These are phyloP conservation scores for Platyrinchus mystaceus DNA, from an alignment of 2,797 vertebrate species.

Conservation along the genomic window DNA sequence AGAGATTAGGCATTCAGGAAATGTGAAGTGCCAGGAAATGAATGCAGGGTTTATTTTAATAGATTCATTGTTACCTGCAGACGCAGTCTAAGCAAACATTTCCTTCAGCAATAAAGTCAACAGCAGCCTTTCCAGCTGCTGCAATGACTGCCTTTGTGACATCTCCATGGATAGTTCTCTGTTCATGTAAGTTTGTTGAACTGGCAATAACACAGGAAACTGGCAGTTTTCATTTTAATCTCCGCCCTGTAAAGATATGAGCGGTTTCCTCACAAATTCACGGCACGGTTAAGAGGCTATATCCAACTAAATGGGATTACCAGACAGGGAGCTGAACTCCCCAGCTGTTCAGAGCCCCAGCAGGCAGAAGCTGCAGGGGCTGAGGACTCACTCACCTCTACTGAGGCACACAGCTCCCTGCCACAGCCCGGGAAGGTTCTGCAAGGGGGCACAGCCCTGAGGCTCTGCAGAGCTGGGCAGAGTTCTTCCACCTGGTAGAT, in stretches of 20 bases:
- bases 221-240: not conserved
- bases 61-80: slow-evolving; percentile 33
- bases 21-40: slow-evolving; percentile 1
- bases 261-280: not conserved
- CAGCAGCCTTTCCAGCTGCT: slow-evolving; percentile 7
- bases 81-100: slow-evolving; percentile 25
- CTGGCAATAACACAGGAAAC: not conserved
- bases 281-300: not conserved
- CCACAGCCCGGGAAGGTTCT: not conserved
- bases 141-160: not conserved
- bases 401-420: not conserved
- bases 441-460: not conserved
- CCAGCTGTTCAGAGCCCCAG: not conserved
- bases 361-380: not conserved
- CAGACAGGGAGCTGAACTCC: not conserved
- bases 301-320: not conserved
- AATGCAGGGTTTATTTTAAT: slow-evolving; percentile 22
- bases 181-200: not conserved
- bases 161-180: not conserved
- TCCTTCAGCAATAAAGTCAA: slow-evolving; percentile 11
- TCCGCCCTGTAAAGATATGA: not conserved
- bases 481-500: not conserved
- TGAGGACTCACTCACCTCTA: not conserved
- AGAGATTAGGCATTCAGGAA: not conserved
- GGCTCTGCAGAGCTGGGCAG: not conserved